Percentiles rank a stretch among this genome's conserved stretches.
Evolutionary conservation across 2,888 invertebrate species (phyloP).

Genomic region (Eristalinus aeneus): DNA sequence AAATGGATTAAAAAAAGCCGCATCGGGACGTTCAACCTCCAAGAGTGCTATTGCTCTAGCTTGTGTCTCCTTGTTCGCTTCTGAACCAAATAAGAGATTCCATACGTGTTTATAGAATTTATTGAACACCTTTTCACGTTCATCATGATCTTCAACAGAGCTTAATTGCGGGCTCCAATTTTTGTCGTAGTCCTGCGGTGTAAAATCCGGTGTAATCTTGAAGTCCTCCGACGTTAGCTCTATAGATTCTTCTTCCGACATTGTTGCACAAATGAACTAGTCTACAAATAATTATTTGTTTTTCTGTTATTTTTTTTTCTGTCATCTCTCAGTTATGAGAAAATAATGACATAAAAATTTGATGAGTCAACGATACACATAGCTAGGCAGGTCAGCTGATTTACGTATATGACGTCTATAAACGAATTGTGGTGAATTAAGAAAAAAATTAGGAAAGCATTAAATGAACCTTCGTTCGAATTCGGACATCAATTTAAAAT

Average conservation of each 20-base stretch:
- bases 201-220: constrained; percentile 14
- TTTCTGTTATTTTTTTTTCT: no score
- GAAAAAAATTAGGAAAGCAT: no score
- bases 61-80: constrained; percentile 60
- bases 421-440: no score
- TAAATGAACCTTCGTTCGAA: no score
- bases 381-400: no score
- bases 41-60: constrained; percentile 74
- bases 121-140: constrained; percentile 35
- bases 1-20: constrained; percentile 75
- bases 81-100: constrained; percentile 74
- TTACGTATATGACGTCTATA: no score
- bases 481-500: no score
- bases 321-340: no score
- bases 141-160: constrained; percentile 15
- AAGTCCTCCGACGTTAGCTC: constrained; percentile 17
- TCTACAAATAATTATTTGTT: not conserved
- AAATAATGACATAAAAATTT: no score
- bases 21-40: constrained; percentile 79
- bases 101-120: constrained; percentile 72
- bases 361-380: no score
- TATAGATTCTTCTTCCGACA: constrained; percentile 4
- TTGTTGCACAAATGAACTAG: not conserved
- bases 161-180: constrained; percentile 35
- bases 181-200: constrained; percentile 33